Evolutionary conservation across 2,797 vertebrate genomes (phyloP).

Genomic region (Microctenopoma stevenorrisi): DNA sequence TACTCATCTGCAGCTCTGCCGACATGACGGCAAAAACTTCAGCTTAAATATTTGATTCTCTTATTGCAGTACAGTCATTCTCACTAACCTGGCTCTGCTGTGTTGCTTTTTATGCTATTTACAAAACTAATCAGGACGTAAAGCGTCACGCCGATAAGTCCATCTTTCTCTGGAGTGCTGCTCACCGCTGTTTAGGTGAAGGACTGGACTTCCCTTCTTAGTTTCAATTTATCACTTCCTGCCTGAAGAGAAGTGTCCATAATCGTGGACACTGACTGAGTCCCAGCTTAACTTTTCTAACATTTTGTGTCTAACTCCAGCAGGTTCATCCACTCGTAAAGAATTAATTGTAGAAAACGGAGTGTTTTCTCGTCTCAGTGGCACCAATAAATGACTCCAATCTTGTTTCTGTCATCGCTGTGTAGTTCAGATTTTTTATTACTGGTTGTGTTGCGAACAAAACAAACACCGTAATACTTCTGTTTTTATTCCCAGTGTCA

Average conservation of each 20-base stretch:
- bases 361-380: background rate
- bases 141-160: background rate
- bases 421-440: background rate
- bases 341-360: background rate
- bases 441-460: background rate
- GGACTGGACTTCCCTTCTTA: slow-evolving; percentile 31
- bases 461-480: background rate
- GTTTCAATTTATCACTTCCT: slow-evolving; percentile 28
- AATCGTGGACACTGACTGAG: background rate
- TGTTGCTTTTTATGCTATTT: background rate
- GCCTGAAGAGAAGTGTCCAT: slow-evolving; percentile 15
- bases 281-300: slow-evolving; percentile 3
- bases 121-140: background rate
- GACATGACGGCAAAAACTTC: slow-evolving; percentile 9
- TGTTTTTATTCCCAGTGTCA: background rate
- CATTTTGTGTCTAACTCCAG: background rate
- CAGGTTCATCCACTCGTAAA: too few species aligned
- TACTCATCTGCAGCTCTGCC: background rate
- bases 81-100: background rate
- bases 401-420: background rate
- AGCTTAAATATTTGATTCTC: background rate
- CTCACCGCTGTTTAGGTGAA: slow-evolving; percentile 14
- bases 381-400: background rate
- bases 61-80: background rate
- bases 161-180: background rate